Evolutionary conservation across 1,140 invertebrate species (phyloP).

Genomic region (Leptopilina boulardi): DNA sequence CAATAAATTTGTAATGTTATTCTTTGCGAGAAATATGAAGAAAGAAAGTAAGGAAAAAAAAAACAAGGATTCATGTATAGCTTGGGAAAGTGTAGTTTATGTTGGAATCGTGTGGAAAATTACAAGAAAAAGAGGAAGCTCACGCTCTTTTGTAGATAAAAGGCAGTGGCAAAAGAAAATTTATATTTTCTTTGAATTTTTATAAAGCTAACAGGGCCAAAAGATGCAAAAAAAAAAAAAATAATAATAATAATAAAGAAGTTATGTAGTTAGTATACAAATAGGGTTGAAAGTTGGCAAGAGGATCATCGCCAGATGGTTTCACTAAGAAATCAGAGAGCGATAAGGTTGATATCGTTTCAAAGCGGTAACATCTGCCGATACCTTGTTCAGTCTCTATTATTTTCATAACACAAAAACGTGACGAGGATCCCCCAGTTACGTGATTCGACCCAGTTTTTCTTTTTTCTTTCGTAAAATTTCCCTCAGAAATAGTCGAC

Average conservation of each 20-base stretch:
- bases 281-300: constrained; percentile 3
- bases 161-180: background rate
- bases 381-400: constrained; percentile 45
- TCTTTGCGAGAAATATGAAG: background rate
- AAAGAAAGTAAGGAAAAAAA: background rate
- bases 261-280: constrained; percentile 12
- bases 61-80: background rate
- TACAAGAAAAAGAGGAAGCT: background rate
- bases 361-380: constrained; percentile 47
- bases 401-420: constrained; percentile 41
- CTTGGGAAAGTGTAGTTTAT: background rate
- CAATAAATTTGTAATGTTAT: background rate
- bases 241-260: too few species aligned
- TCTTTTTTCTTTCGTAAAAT: background rate
- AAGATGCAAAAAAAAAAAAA: background rate
- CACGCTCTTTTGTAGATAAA: background rate
- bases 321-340: constrained; percentile 39
- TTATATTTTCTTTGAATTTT: background rate
- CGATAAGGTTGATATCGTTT: constrained; percentile 48
- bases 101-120: constrained; percentile 4
- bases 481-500: background rate
- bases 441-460: background rate
- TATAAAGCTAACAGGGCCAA: background rate
- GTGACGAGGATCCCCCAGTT: constrained; percentile 26
- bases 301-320: constrained; percentile 41